These are phyloP conservation scores for Catajapyx aquilonaris DNA, from an alignment of 1,140 invertebrate genomes.

Conservation along the genomic window DNA sequence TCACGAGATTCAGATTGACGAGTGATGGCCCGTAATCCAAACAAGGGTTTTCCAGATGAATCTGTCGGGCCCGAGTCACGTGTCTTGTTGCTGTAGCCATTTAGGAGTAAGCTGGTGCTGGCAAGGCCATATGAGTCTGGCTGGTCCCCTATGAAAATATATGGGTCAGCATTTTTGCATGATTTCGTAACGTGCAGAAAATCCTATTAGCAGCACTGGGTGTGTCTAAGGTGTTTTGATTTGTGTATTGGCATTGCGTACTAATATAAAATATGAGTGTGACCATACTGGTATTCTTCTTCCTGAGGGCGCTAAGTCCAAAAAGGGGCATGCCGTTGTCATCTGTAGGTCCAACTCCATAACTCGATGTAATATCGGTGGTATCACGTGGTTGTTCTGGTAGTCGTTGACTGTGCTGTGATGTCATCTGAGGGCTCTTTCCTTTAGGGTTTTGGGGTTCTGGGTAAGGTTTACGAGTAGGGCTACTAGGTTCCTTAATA, in stretches of 20 bases:
- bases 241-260: background rate
- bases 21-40: constrained; percentile 8
- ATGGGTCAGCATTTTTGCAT: too few relatives aligned
- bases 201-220: background rate
- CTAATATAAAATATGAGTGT: background rate
- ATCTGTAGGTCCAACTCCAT: constrained; percentile 57
- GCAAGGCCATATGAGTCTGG: too few relatives aligned
- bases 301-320: constrained; percentile 44
- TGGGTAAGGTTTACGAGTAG: too few relatives aligned
- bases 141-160: too few relatives aligned
- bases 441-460: constrained; percentile 1
- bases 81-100: too few relatives aligned
- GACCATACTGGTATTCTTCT: constrained; percentile 1
- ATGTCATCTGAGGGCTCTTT: background rate
- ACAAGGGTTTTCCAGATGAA: constrained; percentile 8
- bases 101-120: too few relatives aligned
- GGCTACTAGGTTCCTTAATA: too few relatives aligned
- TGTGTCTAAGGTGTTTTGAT: background rate
- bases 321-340: constrained; percentile 52
- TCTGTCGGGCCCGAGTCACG: constrained; percentile 5
- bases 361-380: constrained; percentile 52
- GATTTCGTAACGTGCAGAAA: background rate
- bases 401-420: constrained; percentile 1
- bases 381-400: constrained; percentile 12
- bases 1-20: too few relatives aligned